Percentiles rank a stretch among this genome's conserved stretches.
These are phyloP conservation scores for Amblyornis subalaris DNA, from an alignment of 2,113 vertebrate genomes.

Conservation along the genomic window DNA sequence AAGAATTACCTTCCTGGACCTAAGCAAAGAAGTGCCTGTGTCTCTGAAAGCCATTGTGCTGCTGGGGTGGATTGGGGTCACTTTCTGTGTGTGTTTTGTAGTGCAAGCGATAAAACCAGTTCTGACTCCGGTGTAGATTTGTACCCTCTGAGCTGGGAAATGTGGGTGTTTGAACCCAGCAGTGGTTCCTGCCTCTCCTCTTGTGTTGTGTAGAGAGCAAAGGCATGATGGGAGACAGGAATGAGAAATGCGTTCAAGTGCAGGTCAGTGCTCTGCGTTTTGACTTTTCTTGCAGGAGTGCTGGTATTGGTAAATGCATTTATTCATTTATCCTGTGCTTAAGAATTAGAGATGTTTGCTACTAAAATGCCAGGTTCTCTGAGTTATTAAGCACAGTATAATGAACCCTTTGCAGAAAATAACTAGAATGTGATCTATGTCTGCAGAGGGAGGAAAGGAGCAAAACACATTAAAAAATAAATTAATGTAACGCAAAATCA, in stretches of 20 bases:
- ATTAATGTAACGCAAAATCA: slow-evolving; percentile 38
- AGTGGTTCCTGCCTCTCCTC: background rate
- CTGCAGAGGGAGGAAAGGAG: slow-evolving; percentile 41
- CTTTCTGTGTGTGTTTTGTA: background rate
- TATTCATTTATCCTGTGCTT: background rate
- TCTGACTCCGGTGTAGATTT: background rate
- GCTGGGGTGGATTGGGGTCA: background rate
- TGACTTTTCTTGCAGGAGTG: background rate
- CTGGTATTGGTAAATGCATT: background rate
- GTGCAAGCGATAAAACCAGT: background rate
- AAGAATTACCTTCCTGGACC: background rate
- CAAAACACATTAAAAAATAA: slow-evolving; percentile 51
- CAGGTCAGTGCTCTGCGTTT: background rate
- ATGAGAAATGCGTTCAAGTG: background rate
- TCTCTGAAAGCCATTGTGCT: background rate
- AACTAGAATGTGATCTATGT: slow-evolving; percentile 55
- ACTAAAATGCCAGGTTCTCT: slow-evolving; percentile 22
- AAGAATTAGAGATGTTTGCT: slow-evolving; percentile 25
- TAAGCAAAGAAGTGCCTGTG: background rate
- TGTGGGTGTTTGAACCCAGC: background rate
- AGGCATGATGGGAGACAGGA: background rate
- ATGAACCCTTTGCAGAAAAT: slow-evolving; percentile 54
- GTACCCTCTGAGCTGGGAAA: background rate
- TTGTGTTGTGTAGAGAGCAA: background rate
- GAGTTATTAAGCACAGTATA: slow-evolving; percentile 50